Base-by-base conservation (phyloP, 2,888 invertebrate genomes). In the Ichneumoninae sp. region DNA sequence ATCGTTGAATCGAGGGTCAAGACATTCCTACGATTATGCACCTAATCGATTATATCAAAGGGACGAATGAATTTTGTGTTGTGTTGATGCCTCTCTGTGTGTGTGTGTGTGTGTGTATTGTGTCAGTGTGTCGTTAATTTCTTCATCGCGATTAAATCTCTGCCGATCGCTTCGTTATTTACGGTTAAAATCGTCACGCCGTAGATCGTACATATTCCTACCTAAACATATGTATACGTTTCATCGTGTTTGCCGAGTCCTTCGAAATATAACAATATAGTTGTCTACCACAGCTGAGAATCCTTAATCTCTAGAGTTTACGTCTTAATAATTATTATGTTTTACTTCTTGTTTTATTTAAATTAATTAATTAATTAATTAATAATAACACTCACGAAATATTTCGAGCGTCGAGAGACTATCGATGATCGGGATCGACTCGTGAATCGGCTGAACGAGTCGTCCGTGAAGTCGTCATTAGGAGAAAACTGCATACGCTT, bases 261-360 rank as follows among this genome's bases (percentile, higher is more conserved):
- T 85, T 83, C 80, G 79, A 57, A 83, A 87, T 86, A 85, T 84
- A 90, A 88, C 88, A 87, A 87, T 91, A 91, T 92, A 93, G 91
- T 93, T 93, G 92, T 93, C 92, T 93, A 93, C 91, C 93, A 93
- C 93, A 93, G 93, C 92, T 93, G 93, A 91, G 89, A 92, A 86
- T 76, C 81, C 85, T 87, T 84, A 80, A 52, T 50, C 47, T 80
- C 81, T 82, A 69, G 76, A 74, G 80, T 80, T 80, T 82, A 83
- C 44, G 81, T 62, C 70, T 78, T 78, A 84, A 86, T 83, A 80
- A 86, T 87, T 89, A 89, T 88, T 75, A 70, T 77, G 22, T 50
- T 19, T 30, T 69, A 77, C 40, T 71, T 44, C 54, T 33, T 75
- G 16, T 69, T n/a, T 40, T 65, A 52, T 8, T 60, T 71, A 19